Evolutionary conservation across 2,113 vertebrate species (phyloP), one percentile per base, ranked within the genome.

Genomic region (Athene cunicularia): DNA sequence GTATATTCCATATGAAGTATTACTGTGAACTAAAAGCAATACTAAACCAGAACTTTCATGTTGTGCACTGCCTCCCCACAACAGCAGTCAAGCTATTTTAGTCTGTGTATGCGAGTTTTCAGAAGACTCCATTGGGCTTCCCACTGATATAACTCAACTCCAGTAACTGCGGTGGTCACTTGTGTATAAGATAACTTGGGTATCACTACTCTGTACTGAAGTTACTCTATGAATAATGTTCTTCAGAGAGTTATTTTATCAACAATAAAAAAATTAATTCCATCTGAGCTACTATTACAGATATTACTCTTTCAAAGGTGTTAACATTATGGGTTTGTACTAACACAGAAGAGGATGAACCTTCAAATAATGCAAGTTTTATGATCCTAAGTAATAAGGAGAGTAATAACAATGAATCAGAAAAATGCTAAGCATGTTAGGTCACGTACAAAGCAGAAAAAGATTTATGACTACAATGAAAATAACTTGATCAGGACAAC

Each of bases 81-180:
- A 88, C 0, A 77, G 50, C 23, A 28, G 6, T 49, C 2, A 23
- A 80, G 7, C 20, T 53, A 47, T 17, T 49, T 60, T 11, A 81
- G 12, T 79, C 43, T 32, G 16, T 13, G 9, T 16, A 59, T 5
- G 2, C 0, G 0, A 77, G 20, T 64, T 81, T 68, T 75, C 41
- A n/a, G 20, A 75, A 91, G 37, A 70, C 47, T 50, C 17, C 14
- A 27, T 2, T 17, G 24, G 66, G 8, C 17, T 70, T 89, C 56
- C 43, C 33, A 28, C 0, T 49, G 28, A 60, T 0, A 0, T 4
- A 88, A 49, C 13, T 92, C 47, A 92, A 37, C 17, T 73, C 49
- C 35, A 88, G 0, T 19, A 92, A 79, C 0, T 32, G 17, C 26
- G 26, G 30, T 0, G 3, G 67, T 35, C 30, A 76, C 16, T 14